These are phyloP conservation scores for Ormyrus thymus DNA, from an alignment of 2,888 invertebrate species.

Conservation along the genomic window DNA sequence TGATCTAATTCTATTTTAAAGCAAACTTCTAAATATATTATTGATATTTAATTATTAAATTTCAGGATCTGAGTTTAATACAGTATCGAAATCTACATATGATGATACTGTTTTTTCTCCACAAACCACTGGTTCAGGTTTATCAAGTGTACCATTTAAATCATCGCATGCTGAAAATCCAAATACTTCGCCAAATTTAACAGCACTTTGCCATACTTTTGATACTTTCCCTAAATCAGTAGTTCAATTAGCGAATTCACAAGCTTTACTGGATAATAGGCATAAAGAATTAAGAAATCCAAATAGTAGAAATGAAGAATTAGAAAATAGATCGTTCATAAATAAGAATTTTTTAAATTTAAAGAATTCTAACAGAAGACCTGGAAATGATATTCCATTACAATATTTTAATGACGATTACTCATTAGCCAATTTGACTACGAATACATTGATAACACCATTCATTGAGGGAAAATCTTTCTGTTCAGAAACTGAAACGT, in stretches of 20 bases:
- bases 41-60: no score
- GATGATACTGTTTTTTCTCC: no score
- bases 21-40: no score
- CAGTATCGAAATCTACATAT: no score
- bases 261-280: slow-evolving; percentile 73
- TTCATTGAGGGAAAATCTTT: background rate
- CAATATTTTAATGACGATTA: background rate
- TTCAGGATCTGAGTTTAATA: no score
- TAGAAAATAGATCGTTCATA: slow-evolving; percentile 38
- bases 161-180: background rate
- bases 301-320: slow-evolving; percentile 66
- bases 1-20: no score
- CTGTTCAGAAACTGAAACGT: background rate
- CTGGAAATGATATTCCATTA: background rate
- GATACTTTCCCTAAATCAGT: background rate
- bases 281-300: slow-evolving; percentile 69
- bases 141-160: no score
- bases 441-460: background rate
- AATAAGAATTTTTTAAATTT: background rate
- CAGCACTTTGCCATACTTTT: background rate
- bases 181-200: background rate
- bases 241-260: slow-evolving; percentile 71
- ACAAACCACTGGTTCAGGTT: no score
- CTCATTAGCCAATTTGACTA: background rate
- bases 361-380: background rate